Evolutionary conservation across 2,113 vertebrate species (phyloP).

Genomic region (Thinocorus orbignyianus): DNA sequence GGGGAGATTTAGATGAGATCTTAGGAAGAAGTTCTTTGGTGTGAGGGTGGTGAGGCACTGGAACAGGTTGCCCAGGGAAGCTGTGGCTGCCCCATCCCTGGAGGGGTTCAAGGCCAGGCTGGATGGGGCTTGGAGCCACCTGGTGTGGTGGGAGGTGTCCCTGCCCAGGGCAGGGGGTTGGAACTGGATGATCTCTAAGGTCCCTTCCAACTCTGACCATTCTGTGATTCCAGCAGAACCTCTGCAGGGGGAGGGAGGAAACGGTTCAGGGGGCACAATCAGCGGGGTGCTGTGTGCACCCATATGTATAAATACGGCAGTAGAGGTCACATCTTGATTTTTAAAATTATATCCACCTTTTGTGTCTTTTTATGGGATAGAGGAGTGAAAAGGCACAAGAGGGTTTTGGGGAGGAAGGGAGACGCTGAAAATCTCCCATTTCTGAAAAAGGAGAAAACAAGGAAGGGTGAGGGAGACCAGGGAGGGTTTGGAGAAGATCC

Average conservation of each 20-base stretch:
- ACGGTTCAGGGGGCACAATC: rapidly evolving
- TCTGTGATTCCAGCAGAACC: background rate
- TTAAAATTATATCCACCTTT: background rate
- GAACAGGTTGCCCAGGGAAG: too few relatives aligned
- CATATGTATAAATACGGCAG: background rate
- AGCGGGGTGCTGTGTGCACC: too few relatives aligned
- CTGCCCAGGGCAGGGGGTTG: too few relatives aligned
- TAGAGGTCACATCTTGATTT: background rate
- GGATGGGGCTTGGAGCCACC: too few relatives aligned
- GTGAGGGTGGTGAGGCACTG: too few relatives aligned
- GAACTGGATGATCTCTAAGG: too few relatives aligned
- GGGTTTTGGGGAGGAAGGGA: background rate
- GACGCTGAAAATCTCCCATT: background rate
- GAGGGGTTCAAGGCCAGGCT: too few relatives aligned
- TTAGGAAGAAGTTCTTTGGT: too few relatives aligned
- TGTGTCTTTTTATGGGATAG: background rate
- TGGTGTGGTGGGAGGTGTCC: too few relatives aligned
- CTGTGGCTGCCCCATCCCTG: too few relatives aligned
- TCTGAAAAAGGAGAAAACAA: background rate
- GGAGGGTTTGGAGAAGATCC: background rate
- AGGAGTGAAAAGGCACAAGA: background rate
- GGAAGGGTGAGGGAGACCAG: background rate
- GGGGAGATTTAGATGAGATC: too few relatives aligned
- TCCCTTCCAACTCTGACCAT: too few relatives aligned
- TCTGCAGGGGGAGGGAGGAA: background rate